Conservation (phyloP, 1,140 invertebrate species). For the Camponotus floridanus region DNA sequence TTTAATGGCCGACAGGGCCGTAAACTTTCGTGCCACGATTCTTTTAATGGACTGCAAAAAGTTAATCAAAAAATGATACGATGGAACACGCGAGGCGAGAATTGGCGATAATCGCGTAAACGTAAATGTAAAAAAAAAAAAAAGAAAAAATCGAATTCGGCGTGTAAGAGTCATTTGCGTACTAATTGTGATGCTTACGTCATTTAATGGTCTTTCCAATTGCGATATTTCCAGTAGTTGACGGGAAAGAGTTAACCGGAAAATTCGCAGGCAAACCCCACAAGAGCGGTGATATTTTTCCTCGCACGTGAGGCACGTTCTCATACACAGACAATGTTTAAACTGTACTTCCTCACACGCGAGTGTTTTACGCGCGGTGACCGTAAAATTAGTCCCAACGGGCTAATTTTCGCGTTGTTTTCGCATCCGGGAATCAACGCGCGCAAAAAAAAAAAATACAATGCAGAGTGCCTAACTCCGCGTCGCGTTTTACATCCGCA, state of each 20-base stretch:
- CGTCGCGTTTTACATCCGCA: neutral
- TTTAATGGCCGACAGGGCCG: constrained; percentile 5
- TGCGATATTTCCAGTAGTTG: neutral
- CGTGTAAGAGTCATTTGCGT: neutral
- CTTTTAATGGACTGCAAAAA: constrained; percentile 66
- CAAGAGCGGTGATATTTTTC: constrained; percentile 54
- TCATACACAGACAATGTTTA: constrained; percentile 53
- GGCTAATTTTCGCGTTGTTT: constrained; percentile 70
- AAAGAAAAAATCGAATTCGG: neutral
- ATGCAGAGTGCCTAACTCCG: neutral
- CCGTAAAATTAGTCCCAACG: constrained; percentile 68
- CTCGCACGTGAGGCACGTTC: constrained; percentile 48
- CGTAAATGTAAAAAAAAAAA: neutral
- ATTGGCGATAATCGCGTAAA: constrained; percentile 33
- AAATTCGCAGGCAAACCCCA: constrained; percentile 54
- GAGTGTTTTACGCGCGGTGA: constrained; percentile 35
- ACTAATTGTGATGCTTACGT: neutral
- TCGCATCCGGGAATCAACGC: constrained; percentile 25
- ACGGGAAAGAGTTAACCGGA: constrained; percentile 61
- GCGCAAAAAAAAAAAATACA: constrained; percentile 32
- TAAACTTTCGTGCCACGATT: constrained; percentile 9
- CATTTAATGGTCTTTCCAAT: neutral
- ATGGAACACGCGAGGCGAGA: neutral
- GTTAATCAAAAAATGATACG: constrained; percentile 71
- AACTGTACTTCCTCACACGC: constrained; percentile 53